Evolutionary conservation across 2,113 vertebrate species (phyloP), one percentile per base, ranked within the genome.

Genomic region (Cyanoliseus patagonus): DNA sequence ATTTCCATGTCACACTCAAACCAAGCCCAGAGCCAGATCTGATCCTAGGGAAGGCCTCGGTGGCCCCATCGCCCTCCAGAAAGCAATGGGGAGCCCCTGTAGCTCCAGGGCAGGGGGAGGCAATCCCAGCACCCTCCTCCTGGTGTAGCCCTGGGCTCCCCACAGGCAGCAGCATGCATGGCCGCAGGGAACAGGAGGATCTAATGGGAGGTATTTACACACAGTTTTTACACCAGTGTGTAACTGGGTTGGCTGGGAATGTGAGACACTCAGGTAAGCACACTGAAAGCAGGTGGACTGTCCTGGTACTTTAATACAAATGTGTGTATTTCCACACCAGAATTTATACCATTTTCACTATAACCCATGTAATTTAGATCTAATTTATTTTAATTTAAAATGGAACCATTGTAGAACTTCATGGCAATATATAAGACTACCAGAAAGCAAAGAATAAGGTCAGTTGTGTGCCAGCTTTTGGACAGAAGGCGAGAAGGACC

Each of bases 151-250:
- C 33, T 10, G 7, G 1, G 16, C 47, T 62, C 30, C 47, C 33
- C 57, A 23, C 57, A 59, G 57, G 13, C 41, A 11, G 42, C 63
- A 64, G 28, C 42, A 52, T 17, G 52, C 52, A 44, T 1, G 28
- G 37, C 59, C 25, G 3, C 5, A 24, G 30, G 1, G 0, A 55
- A 12, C 11, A 22, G 11, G 13, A 59, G 53, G 41, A 44, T 67
- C 28, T 78, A 53, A 28, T 6, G 33, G 22, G 41, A 42, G 46
- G 11, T 22, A 49, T 8, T 41, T 62, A 33, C 66, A 61, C 33
- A 3, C 42, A 24, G 4, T 28, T 41, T 85, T 72, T 44, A 47
- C 13, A 44, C 6, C 24, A 17, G 19, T 9, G 6, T 55, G 28
- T 44, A 74, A 68, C 24, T 37, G 10, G 11, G 13, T 14, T 13